Evolutionary conservation across 1,140 invertebrate species (phyloP).

Genomic region (Pachypeltis micranthus): DNA sequence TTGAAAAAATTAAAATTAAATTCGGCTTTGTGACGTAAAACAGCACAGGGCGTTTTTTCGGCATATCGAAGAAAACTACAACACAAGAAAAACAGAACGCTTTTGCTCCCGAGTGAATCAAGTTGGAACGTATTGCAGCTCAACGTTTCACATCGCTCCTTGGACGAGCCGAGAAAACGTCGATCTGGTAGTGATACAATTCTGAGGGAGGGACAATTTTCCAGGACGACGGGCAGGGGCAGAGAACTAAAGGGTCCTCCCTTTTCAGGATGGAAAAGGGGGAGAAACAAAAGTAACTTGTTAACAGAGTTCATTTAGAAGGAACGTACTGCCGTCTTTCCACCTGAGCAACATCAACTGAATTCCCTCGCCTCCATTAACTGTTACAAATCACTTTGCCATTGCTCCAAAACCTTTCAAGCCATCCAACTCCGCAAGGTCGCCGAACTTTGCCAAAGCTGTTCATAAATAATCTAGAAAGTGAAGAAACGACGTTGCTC

Average conservation of each 20-base stretch:
- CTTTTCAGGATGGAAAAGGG: neutral
- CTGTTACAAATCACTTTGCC: conserved; percentile 9
- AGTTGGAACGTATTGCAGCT: too few species aligned
- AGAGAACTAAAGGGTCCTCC: neutral
- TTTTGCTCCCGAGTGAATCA: too few species aligned
- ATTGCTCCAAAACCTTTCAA: neutral
- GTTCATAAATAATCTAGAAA: neutral
- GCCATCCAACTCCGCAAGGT: neutral
- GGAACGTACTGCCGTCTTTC: neutral
- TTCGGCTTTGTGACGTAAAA: too few species aligned
- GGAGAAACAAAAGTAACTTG: conserved; percentile 7
- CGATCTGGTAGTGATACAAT: conserved; percentile 5
- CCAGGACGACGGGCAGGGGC: neutral
- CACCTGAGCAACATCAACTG: conserved; percentile 8
- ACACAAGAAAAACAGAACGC: too few species aligned
- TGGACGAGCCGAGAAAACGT: too few species aligned
- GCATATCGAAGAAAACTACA: too few species aligned
- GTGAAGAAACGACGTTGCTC: too few species aligned
- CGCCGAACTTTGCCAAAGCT: neutral
- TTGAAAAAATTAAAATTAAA: too few species aligned
- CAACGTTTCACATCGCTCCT: too few species aligned
- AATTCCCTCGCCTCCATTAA: conserved; percentile 5
- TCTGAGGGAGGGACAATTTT: conserved; percentile 2
- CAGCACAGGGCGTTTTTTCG: too few species aligned
- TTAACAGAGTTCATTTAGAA: conserved; percentile 8